These are phyloP conservation scores for Malachius bipustulatus DNA, from an alignment of 2,888 invertebrate genomes.

Conservation along the genomic window DNA sequence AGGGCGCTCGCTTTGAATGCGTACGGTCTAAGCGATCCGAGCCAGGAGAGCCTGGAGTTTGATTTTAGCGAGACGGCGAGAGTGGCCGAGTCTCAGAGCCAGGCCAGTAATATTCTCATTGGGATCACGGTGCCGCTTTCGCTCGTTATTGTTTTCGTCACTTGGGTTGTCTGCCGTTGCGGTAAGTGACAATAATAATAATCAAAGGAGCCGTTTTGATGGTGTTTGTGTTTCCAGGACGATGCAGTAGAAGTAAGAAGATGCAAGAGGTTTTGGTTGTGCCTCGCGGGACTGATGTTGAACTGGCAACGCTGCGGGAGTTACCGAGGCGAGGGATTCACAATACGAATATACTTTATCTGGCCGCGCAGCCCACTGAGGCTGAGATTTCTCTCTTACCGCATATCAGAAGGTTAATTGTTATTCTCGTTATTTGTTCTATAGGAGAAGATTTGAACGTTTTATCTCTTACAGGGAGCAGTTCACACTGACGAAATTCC, in stretches of 20 bases:
- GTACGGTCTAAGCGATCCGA: constrained; percentile 74
- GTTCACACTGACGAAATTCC: constrained; percentile 73
- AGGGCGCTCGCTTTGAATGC: constrained; percentile 67
- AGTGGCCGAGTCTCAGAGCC: constrained; percentile 41
- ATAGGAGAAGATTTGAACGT: not conserved
- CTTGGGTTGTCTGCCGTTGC: not conserved
- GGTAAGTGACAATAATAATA: not conserved
- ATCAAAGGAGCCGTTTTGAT: too few species aligned
- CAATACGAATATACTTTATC: constrained; percentile 75
- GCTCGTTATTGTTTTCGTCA: constrained; percentile 24
- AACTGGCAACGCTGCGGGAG: constrained; percentile 75
- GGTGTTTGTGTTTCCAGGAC: constrained; percentile 9
- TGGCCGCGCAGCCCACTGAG: constrained; percentile 39
- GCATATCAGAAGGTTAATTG: constrained; percentile 55
- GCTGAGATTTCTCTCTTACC: constrained; percentile 63
- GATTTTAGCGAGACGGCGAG: constrained; percentile 38
- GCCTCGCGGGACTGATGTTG: constrained; percentile 53
- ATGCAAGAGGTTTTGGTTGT: constrained; percentile 35
- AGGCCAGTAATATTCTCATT: constrained; percentile 44
- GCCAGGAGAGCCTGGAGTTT: constrained; percentile 51
- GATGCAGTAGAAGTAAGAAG: constrained; percentile 11
- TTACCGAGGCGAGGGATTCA: constrained; percentile 64
- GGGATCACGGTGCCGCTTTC: constrained; percentile 50
- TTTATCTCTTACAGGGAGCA: constrained; percentile 45
- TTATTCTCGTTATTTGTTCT: not conserved